Percentiles rank a stretch among this genome's conserved stretches.
Evolutionary conservation across 2,113 vertebrate species (phyloP).

Genomic region (Isichthys henryi): DNA sequence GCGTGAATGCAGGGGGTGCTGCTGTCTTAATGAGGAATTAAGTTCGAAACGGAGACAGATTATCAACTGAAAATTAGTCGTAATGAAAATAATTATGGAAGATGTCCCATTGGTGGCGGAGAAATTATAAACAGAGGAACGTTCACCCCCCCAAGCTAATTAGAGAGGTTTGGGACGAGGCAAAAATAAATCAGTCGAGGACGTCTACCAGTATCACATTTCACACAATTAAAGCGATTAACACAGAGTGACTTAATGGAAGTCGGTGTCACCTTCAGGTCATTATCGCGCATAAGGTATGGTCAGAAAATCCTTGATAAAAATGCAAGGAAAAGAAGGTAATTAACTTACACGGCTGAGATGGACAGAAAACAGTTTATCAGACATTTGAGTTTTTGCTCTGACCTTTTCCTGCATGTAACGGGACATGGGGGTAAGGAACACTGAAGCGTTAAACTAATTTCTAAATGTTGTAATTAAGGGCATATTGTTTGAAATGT

Average conservation of each 20-base stretch:
- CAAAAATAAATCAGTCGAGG: slow-evolving; percentile 3
- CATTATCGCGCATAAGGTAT: not conserved
- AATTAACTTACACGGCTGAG: not conserved
- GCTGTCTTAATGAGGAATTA: slow-evolving; percentile 4
- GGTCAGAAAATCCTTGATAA: not conserved
- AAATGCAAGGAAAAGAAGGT: not conserved
- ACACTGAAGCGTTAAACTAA: slow-evolving; percentile 4
- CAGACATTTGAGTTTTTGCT: slow-evolving; percentile 3
- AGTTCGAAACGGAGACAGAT: slow-evolving; percentile 2
- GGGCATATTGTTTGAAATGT: slow-evolving; percentile 7
- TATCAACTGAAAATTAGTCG: slow-evolving; percentile 5
- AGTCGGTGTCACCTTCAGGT: not conserved
- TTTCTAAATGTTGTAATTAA: slow-evolving; percentile 7
- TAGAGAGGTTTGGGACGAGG: not conserved
- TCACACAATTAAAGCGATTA: slow-evolving; percentile 15
- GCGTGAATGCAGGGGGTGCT: not conserved
- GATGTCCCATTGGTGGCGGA: slow-evolving; percentile 8
- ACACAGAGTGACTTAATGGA: slow-evolving; percentile 1
- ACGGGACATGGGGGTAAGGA: not conserved
- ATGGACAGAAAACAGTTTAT: not conserved
- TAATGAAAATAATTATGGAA: slow-evolving; percentile 12
- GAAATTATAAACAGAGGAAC: slow-evolving; percentile 9
- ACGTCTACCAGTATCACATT: not conserved
- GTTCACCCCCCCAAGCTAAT: slow-evolving; percentile 10
- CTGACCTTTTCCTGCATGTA: not conserved